Evolutionary conservation across 2,888 invertebrate genomes (phyloP).

Genomic region (Cotesia congregata): DNA sequence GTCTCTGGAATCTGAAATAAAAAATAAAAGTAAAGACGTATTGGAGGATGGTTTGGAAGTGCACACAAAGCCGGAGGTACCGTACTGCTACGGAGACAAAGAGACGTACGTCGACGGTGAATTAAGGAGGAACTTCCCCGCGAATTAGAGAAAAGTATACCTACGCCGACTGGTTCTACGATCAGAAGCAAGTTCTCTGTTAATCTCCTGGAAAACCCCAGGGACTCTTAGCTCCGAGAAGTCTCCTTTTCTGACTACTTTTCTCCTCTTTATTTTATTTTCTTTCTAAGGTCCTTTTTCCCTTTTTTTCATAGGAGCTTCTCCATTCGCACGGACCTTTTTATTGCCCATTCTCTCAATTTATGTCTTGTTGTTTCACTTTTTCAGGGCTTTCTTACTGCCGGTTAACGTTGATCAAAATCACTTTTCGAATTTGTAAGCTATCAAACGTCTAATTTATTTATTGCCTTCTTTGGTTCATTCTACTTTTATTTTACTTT

Average conservation of each 20-base stretch:
- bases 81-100: slow-evolving; percentile 21
- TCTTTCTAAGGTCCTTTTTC: slow-evolving; percentile 39
- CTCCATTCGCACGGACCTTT: slow-evolving; percentile 31
- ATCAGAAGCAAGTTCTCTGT: slow-evolving; percentile 59
- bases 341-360: background rate
- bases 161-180: slow-evolving; percentile 53
- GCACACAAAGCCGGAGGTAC: slow-evolving; percentile 38
- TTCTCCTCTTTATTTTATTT: slow-evolving; percentile 13
- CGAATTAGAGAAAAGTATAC: slow-evolving; percentile 64
- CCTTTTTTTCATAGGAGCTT: slow-evolving; percentile 1
- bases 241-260: slow-evolving; percentile 29
- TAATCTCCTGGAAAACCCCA: slow-evolving; percentile 58
- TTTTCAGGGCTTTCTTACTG: background rate
- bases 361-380: slow-evolving; percentile 10
- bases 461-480: background rate
- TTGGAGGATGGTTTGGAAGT: slow-evolving; percentile 35
- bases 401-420: background rate
- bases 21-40: slow-evolving; percentile 34
- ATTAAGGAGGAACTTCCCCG: slow-evolving; percentile 56
- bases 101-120: slow-evolving; percentile 37
- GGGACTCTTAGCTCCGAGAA: slow-evolving; percentile 49
- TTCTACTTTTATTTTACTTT: too few species aligned
- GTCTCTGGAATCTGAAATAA: slow-evolving; percentile 29
- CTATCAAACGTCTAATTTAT: background rate
- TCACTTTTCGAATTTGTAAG: background rate